Conservation (phyloP, 1,140 invertebrate species). For the Eciton burchellii region DNA sequence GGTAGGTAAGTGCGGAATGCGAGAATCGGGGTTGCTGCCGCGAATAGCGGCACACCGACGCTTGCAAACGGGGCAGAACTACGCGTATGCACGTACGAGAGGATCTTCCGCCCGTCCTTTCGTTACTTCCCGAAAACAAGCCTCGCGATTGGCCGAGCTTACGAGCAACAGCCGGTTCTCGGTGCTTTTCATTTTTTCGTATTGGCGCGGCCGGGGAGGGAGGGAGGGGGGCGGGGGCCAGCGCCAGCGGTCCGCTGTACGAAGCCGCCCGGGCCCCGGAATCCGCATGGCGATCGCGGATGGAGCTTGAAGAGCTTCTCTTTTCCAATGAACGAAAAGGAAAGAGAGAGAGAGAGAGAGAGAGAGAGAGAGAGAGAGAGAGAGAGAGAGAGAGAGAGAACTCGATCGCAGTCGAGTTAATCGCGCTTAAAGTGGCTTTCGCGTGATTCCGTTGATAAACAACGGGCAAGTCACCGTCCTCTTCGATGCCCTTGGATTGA, state of each 20-base stretch:
- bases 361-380: no score
- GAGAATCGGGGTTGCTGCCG: slow-evolving; percentile 42
- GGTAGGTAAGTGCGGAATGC: slow-evolving; percentile 62
- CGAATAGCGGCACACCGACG: slow-evolving; percentile 4
- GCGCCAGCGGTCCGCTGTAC: slow-evolving; percentile 33
- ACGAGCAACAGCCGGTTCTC: slow-evolving; percentile 46
- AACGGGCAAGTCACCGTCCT: background rate
- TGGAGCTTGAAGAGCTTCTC: no score
- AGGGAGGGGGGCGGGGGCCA: no score
- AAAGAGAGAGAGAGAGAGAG: no score
- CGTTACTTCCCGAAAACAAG: slow-evolving; percentile 39
- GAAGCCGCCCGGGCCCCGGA: slow-evolving; percentile 14
- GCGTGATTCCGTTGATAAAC: background rate
- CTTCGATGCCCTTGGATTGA: background rate
- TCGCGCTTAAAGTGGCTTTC: background rate
- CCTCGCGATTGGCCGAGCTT: no score
- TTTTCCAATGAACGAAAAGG: no score
- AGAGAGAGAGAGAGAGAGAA: no score
- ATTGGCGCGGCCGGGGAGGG: no score
- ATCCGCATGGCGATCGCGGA: slow-evolving; percentile 16
- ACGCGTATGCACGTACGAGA: no score
- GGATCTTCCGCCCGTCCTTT: no score
- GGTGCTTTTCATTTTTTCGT: slow-evolving; percentile 44
- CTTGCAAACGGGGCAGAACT: no score
- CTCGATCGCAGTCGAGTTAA: background rate